Evolutionary conservation across 2,888 invertebrate species (phyloP).

Genomic region (Xanthia icteritia): DNA sequence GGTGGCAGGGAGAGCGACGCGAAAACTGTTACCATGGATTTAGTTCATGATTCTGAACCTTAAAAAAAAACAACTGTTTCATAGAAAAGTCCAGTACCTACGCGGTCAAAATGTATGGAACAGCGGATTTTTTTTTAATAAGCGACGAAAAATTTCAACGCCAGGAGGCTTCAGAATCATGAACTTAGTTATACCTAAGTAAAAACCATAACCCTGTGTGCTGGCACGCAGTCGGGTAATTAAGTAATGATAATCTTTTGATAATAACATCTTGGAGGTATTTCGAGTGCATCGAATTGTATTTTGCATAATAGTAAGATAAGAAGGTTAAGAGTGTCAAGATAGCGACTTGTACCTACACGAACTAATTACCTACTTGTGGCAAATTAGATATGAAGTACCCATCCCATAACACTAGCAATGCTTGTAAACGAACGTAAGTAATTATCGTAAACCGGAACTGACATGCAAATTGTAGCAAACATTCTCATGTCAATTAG

Average conservation of each 20-base stretch:
- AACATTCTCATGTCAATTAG: slow-evolving; percentile 44
- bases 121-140: no score
- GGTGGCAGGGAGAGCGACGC: no score
- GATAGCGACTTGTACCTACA: background rate
- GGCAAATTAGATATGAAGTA: background rate
- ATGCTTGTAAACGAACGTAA: slow-evolving; percentile 1
- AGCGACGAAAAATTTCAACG: no score
- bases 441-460: slow-evolving; percentile 36
- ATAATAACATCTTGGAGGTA: no score
- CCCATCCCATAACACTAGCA: background rate
- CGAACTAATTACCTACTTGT: background rate
- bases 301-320: background rate
- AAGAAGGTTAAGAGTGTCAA: no score
- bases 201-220: background rate
- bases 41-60: no score
- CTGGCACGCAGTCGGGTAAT: background rate
- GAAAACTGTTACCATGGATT: no score
- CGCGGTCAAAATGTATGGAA: no score
- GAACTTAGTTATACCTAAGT: no score
- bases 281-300: background rate
- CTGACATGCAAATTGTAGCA: slow-evolving; percentile 29
- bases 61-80: no score
- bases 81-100: no score
- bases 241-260: background rate
- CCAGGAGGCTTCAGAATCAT: no score